A percentile compares a stretch with the other conserved stretches of the same genome.
Evolutionary conservation across 2,888 invertebrate genomes (phyloP).

Genomic region (Ferdinandea cuprea): DNA sequence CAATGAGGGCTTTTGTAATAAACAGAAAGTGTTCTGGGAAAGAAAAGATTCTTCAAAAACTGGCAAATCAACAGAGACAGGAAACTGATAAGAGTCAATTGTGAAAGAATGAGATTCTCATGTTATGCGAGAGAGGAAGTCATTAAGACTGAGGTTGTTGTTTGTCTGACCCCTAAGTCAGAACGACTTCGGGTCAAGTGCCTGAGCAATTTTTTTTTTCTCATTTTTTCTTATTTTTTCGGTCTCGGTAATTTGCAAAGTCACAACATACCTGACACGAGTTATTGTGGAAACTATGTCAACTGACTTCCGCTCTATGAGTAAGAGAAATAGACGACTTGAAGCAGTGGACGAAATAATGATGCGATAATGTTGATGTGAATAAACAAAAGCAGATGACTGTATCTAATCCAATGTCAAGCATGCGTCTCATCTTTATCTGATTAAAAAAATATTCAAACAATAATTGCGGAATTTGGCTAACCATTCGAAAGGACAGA

Average conservation of each 20-base stretch:
- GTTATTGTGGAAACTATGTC: not conserved
- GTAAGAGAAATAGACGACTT: not conserved
- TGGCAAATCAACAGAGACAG: not conserved
- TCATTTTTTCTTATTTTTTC: conserved; percentile 4
- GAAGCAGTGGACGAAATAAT: not conserved
- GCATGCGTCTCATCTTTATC: too few species aligned
- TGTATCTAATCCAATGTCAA: too few species aligned
- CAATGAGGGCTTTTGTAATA: too few species aligned
- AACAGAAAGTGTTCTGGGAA: too few species aligned
- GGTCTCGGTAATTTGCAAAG: not conserved
- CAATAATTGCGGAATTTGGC: too few species aligned
- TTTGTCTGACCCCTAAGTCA: not conserved
- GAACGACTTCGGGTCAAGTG: not conserved
- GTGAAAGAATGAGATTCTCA: not conserved
- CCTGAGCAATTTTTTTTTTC: too few species aligned
- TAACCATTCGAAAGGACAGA: too few species aligned
- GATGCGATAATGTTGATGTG: too few species aligned
- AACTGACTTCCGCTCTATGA: not conserved
- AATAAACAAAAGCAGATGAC: too few species aligned
- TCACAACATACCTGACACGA: not conserved
- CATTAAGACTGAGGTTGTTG: not conserved
- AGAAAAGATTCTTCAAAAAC: conserved; percentile 4
- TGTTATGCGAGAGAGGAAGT: not conserved
- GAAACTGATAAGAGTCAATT: not conserved
- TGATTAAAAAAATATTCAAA: too few species aligned